Evolutionary conservation across 2,888 invertebrate genomes (phyloP), one percentile per base, ranked within the genome.

Genomic region (Campaea margaritaria): DNA sequence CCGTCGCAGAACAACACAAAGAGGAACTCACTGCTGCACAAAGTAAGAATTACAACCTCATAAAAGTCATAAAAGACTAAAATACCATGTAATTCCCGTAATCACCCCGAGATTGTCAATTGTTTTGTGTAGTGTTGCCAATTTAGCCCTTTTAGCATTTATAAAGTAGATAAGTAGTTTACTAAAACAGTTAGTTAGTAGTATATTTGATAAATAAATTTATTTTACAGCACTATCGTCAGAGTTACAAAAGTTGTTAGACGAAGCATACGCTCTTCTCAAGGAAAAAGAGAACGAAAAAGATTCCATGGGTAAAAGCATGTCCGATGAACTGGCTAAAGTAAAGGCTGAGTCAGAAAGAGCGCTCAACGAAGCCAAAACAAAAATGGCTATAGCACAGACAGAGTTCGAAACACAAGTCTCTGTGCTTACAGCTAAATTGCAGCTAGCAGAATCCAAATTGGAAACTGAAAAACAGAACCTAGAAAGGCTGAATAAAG

Each of bases 311-410:
- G 89, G 90, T 38, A 93, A 92, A 72, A 92, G 91, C 64, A 89
- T 93, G 89, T 86, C 89, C 0, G 93, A 93, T 15, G 93, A 93
- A 73, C 70, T 93, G 16, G 70, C 82, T 12, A 87, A 86, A 77
- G 75, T 90, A 0, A 92, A 85, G 72, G 71, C 76, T 2, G 93
- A 95, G 92, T 82, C 93, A 72, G 80, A 94, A 87, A 84, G 93
- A 78, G 85, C 89, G 70, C 73, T 92, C 9, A 89, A 82, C 58
- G 93, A 93, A 81, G 86, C 91, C 46, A 93, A 88, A 83, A 94
- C 94, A n/a, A 95, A 95, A 83, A 90, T 94, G 43, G 94, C 95
- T 59, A 95, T 96, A 74, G 93, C 94, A 62, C 88, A 95, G 67
- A 93, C 94, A 0, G 93, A 93, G 74, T 92, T 94, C 46, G 94